These are phyloP conservation scores for Tursiops truncatus DNA, from an alignment of 2,113 vertebrate species.

Conservation along the genomic window DNA sequence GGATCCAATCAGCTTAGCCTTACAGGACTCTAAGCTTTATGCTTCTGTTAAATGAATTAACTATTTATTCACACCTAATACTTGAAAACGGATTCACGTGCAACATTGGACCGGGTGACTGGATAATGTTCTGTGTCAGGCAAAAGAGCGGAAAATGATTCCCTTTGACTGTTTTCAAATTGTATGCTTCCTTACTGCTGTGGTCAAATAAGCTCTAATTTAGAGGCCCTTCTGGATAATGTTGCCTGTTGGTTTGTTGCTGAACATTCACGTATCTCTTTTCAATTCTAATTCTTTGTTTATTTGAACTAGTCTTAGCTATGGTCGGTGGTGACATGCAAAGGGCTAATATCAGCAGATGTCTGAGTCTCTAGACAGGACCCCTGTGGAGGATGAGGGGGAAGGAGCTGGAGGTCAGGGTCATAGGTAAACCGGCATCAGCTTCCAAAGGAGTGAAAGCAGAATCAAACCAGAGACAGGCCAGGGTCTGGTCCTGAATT, in stretches of 20 bases:
- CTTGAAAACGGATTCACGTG: neutral
- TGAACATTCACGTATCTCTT: slow-evolving; percentile 28
- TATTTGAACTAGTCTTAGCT: slow-evolving; percentile 64
- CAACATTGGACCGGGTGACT: neutral
- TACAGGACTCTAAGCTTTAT: neutral
- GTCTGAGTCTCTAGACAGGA: neutral
- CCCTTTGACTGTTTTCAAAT: slow-evolving; percentile 48
- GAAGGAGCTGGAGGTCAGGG: neutral
- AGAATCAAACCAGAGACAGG: neutral
- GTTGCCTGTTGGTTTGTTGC: slow-evolving; percentile 29
- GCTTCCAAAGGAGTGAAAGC: slow-evolving; percentile 24
- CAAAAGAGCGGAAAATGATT: slow-evolving; percentile 21
- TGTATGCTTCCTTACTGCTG: slow-evolving; percentile 42
- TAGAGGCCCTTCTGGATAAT: slow-evolving; percentile 51
- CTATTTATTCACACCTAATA: neutral
- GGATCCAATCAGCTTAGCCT: neutral
- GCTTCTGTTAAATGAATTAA: neutral
- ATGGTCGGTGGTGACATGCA: slow-evolving; percentile 27
- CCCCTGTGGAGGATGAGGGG: neutral
- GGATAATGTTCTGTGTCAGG: neutral
- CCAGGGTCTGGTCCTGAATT: neutral
- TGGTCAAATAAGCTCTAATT: slow-evolving; percentile 57
- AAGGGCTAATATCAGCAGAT: slow-evolving; percentile 58
- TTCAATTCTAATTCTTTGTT: slow-evolving; percentile 64
- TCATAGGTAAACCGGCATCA: neutral